Evolutionary conservation across 2,113 vertebrate species (phyloP).

Genomic region (Oceanites oceanicus): DNA sequence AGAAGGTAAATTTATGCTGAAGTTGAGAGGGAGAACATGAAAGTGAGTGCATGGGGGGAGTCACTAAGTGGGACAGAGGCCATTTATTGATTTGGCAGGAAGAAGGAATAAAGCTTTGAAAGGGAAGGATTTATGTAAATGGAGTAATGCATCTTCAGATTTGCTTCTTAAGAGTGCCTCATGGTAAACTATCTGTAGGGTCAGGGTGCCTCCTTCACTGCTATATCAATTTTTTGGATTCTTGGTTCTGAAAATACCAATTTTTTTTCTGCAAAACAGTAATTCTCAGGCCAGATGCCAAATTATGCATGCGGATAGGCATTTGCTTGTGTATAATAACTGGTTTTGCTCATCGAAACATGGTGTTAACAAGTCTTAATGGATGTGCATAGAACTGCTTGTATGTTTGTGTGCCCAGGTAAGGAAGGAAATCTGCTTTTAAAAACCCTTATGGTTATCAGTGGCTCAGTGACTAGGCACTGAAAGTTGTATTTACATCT

Average conservation of each 20-base stretch:
- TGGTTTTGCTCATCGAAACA: neutral
- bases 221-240: neutral
- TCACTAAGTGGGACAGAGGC: neutral
- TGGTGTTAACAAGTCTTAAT: neutral
- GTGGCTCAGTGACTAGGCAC: neutral
- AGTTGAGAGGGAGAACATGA: neutral
- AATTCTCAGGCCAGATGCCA: neutral
- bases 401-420: neutral
- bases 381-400: neutral
- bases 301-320: neutral
- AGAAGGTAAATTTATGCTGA: neutral
- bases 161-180: neutral
- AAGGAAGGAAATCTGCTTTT: neutral
- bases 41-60: neutral
- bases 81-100: slow-evolving; percentile 12
- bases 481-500: neutral
- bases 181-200: neutral
- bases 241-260: neutral
- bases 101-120: neutral
- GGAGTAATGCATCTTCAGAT: neutral
- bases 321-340: neutral
- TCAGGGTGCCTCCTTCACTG: neutral
- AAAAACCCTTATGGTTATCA: neutral
- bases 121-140: neutral
- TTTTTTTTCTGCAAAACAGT: neutral